phyloP scores from a whole-genome alignment of 2,797 vertebrate genomes.

The Sebastes minor region DNA sequence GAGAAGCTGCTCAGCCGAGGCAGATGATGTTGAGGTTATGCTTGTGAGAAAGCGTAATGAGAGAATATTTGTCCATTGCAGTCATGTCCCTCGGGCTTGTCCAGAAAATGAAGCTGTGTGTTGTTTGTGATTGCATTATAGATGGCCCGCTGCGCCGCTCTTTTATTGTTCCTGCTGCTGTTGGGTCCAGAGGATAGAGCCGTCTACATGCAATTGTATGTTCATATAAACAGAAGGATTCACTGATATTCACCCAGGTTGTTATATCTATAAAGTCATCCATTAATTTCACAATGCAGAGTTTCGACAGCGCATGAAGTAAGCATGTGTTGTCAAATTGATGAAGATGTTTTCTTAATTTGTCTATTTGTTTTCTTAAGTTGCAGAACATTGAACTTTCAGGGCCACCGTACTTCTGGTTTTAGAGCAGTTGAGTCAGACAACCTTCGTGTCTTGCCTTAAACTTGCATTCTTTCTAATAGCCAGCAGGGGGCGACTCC shows the following conservation, averaged over 20 bases:
- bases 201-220: neutral
- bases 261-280: neutral
- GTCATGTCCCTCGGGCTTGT: neutral
- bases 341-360: neutral
- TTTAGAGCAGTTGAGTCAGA: no score
- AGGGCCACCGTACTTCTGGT: no score
- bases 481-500: no score
- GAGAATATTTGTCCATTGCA: conserved; percentile 7
- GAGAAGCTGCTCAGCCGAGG: neutral
- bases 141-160: neutral
- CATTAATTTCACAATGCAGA: neutral
- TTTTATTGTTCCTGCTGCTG: neutral
- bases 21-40: conserved; percentile 4
- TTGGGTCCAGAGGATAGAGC: neutral
- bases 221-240: neutral
- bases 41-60: conserved; percentile 26
- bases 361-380: neutral
- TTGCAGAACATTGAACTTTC: no score
- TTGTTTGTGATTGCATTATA: conserved; percentile 21
- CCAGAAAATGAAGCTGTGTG: conserved; percentile 23
- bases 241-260: neutral
- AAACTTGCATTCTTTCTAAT: no score
- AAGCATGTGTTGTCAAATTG: neutral
- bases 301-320: neutral
- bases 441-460: no score